Percentiles rank a stretch among this genome's conserved stretches.
These are phyloP conservation scores for Leptopilina drosophilae DNA, from an alignment of 2,888 invertebrate genomes.

Conservation along the genomic window DNA sequence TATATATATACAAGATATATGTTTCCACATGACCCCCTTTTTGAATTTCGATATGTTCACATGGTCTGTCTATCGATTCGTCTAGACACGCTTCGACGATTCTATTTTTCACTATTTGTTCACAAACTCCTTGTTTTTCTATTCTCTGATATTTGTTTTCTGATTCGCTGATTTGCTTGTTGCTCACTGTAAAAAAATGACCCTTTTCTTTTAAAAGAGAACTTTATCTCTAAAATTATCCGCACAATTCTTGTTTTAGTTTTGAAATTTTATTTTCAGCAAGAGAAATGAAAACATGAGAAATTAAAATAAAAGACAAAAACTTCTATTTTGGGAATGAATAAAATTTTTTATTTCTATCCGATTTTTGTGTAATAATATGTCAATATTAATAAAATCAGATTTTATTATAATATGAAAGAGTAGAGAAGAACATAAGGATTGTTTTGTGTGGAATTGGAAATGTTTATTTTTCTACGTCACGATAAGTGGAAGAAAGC, in stretches of 20 bases:
- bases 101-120: conserved; percentile 14
- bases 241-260: too few species aligned
- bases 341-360: too few species aligned
- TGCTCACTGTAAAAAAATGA: neutral
- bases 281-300: too few species aligned
- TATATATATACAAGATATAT: neutral
- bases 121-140: neutral
- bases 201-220: too few species aligned
- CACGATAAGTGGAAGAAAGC: neutral
- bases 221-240: too few species aligned
- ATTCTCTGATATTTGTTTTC: neutral
- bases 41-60: conserved; percentile 28
- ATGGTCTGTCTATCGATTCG: conserved; percentile 19
- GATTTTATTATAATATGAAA: neutral
- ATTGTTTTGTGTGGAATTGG: neutral
- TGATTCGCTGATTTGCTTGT: conserved; percentile 2
- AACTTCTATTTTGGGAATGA: too few species aligned
- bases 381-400: neutral
- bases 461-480: neutral
- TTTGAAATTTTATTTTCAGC: too few species aligned
- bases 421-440: neutral
- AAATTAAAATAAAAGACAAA: too few species aligned
- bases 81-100: conserved; percentile 6
- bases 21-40: neutral
- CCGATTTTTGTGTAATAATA: too few species aligned